Percentiles rank a stretch among this genome's conserved stretches.
Evolutionary conservation across 2,797 vertebrate species (phyloP).

Genomic region (Hylomyscus alleni): DNA sequence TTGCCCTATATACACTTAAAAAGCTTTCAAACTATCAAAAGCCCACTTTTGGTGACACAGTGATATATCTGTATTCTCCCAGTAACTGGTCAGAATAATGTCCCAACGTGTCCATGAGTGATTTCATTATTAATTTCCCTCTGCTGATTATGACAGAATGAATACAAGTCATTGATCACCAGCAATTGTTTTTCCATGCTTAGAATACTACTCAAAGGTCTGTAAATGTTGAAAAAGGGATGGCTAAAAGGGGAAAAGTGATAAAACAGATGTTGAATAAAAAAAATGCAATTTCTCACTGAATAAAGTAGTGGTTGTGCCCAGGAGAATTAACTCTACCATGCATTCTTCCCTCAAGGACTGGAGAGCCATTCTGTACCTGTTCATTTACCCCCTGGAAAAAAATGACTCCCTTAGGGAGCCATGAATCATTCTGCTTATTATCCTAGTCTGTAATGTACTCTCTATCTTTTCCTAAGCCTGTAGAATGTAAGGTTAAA

Average conservation of each 20-base stretch:
- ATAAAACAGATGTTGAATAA: constrained; percentile 83
- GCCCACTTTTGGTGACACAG: constrained; percentile 33
- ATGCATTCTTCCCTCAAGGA: constrained; percentile 55
- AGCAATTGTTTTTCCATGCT: constrained; percentile 78
- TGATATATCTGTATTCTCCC: constrained; percentile 25
- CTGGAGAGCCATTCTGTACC: constrained; percentile 71
- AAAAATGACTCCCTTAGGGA: constrained; percentile 65
- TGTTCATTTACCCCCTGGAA: constrained; percentile 68
- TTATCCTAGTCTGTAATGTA: constrained; percentile 22
- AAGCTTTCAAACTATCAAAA: constrained; percentile 72
- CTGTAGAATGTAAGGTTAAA: constrained; percentile 4
- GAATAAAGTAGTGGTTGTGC: constrained; percentile 59
- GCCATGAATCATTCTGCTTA: constrained; percentile 81
- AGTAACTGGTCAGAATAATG: constrained; percentile 56
- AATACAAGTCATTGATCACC: constrained; percentile 79
- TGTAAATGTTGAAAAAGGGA: constrained; percentile 79
- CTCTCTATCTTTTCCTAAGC: constrained; percentile 40
- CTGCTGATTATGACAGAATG: constrained; percentile 70
- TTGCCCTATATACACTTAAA: constrained; percentile 64
- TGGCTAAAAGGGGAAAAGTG: constrained; percentile 78
- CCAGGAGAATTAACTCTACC: constrained; percentile 65
- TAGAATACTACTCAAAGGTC: constrained; percentile 60
- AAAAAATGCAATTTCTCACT: constrained; percentile 78
- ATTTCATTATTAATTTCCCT: constrained; percentile 76
- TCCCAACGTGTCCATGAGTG: not conserved